A percentile compares a stretch with the other conserved stretches of the same genome.
These are phyloP conservation scores for Hydrophis major DNA, from an alignment of 2,797 vertebrate species.

Conservation along the genomic window DNA sequence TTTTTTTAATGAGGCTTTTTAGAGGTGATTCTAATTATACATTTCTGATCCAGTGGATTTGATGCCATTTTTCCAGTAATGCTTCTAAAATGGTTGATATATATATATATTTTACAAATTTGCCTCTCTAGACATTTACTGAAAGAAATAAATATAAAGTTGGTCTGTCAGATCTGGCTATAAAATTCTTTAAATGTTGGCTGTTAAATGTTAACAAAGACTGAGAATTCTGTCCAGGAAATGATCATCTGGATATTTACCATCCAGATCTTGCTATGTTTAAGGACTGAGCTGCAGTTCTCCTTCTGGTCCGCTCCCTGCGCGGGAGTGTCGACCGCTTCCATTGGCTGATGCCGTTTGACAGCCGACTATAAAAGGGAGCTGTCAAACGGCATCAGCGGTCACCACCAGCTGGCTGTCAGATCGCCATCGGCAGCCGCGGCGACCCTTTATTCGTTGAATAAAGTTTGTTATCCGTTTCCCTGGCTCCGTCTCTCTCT, in stretches of 20 bases:
- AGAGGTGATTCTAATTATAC: conserved; percentile 17
- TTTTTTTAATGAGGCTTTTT: conserved; percentile 28
- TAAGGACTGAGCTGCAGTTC: too few relatives aligned
- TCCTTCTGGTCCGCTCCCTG: too few relatives aligned
- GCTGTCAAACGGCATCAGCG: too few relatives aligned
- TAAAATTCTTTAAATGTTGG: not conserved
- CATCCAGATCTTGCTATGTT: not conserved
- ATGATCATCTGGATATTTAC: not conserved
- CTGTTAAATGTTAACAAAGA: not conserved
- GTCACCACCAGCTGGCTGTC: too few relatives aligned
- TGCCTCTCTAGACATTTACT: not conserved
- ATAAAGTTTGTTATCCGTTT: too few relatives aligned
- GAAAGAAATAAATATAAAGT: not conserved
- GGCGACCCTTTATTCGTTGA: too few relatives aligned
- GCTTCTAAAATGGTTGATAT: conserved; percentile 41
- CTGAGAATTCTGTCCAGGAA: not conserved
- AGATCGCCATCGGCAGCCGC: too few relatives aligned
- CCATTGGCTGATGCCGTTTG: too few relatives aligned
- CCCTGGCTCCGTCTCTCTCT: too few relatives aligned
- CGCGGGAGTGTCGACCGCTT: too few relatives aligned
- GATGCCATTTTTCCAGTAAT: conserved; percentile 39
- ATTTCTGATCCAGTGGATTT: conserved; percentile 33
- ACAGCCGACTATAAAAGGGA: too few relatives aligned
- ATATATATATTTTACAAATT: not conserved
- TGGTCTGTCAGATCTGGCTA: not conserved